Base-by-base conservation (phyloP, 2,888 invertebrate species). In the Brachyptera risi region DNA sequence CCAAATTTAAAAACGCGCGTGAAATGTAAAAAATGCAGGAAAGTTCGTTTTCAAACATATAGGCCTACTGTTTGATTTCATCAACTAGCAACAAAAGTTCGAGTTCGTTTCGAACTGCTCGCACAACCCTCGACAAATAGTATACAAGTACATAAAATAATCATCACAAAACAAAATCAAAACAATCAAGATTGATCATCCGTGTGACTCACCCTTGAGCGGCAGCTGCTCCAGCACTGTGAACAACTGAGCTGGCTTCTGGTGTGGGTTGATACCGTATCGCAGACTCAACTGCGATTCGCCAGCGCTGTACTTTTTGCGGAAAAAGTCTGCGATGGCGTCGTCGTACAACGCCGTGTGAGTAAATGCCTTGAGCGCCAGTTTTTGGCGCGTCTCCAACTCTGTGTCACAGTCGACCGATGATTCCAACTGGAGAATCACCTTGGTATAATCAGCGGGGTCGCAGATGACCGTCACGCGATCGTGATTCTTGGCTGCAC, bases 401-500 rank as follows among this genome's bases (percentile, higher is more conserved):
- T 82, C 79, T 0, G 93, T 93, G 69, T 92, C 88, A 58, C 84
- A 86, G 50, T 81, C 77, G 23, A 79, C 71, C 23, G 79, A 83
- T 37, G 70, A 72, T 68, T 82, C 82, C 60, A 96, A 78, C 76
- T 96, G 94, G 17, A 80, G 72, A 51, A 90, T 76, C 67, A 96
- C 84, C 66, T 79, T 81, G 1, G 80, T 78, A 74, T 99, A 98
- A 79, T 99, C 98, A 19, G 71, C 74, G 0, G 95, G 93, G 75
- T 98, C 96, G 73, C 95, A 96, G 62, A 98, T 75, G 17, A 98
- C 90, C 0, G 96, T 94, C 5, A 99, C 98, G 70, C 97, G 84
- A 47, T 86, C 84, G 74, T 97, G 95, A 78, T 98, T 98, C 78
- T 99, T 98, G 2, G 97, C 98, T 9, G 97, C 98, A 1, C 98